Evolutionary conservation across 2,113 vertebrate species (phyloP).

Genomic region (Cinclus cinclus): DNA sequence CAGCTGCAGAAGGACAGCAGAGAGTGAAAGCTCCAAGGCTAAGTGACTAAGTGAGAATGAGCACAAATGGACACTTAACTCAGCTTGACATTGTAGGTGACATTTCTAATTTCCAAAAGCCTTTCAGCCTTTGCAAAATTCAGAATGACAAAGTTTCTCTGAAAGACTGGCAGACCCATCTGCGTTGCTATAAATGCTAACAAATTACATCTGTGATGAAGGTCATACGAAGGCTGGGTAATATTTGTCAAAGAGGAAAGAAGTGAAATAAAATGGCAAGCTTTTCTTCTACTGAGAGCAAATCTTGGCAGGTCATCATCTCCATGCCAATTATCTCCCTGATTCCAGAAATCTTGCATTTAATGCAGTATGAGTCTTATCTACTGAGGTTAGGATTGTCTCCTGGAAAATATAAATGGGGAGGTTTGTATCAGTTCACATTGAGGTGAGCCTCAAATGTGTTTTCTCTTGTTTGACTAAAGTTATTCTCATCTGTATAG

Average conservation of each 20-base stretch:
- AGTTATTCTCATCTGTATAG: not conserved
- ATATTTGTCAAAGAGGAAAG: constrained; percentile 41
- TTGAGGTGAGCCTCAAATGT: not conserved
- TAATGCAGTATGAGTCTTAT: not conserved
- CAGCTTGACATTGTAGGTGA: constrained; percentile 66
- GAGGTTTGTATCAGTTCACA: not conserved
- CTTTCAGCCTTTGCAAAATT: constrained; percentile 62
- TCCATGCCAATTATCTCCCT: not conserved
- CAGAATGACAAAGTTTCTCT: constrained; percentile 69
- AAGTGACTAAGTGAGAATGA: constrained; percentile 60
- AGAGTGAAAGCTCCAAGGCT: constrained; percentile 50
- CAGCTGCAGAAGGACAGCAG: constrained; percentile 42
- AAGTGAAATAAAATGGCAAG: not conserved
- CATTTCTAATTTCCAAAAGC: constrained; percentile 70
- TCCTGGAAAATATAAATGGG: not conserved
- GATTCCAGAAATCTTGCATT: not conserved
- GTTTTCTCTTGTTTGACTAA: not conserved
- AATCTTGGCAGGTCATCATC: not conserved
- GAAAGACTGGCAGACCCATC: constrained; percentile 66
- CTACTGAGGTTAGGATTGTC: not conserved
- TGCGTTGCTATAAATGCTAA: constrained; percentile 61
- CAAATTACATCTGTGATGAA: constrained; percentile 66
- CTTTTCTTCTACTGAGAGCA: not conserved
- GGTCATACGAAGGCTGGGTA: constrained; percentile 47
- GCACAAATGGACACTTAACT: constrained; percentile 59